Base-by-base conservation (phyloP, 2,888 invertebrate species). In the Corbicula japonica region DNA sequence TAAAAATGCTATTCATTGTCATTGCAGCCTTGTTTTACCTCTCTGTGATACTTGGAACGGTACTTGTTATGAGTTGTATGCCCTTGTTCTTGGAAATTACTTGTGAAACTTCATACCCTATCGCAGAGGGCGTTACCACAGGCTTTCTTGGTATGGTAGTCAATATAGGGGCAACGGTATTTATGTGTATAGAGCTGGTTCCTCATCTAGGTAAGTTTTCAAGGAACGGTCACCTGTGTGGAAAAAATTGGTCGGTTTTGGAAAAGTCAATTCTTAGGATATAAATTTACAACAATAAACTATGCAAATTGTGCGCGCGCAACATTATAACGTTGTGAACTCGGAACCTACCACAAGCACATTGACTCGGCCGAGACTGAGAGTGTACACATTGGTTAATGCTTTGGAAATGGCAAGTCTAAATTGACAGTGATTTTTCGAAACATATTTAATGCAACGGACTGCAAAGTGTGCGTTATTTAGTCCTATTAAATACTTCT, bases 31-130 rank as follows among this genome's bases (percentile, higher is more conserved):
- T 46, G n/a, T 23, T 83, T 21, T 83, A 77, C 62, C 28, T 63
- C 0, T 61, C 80, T 4, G 61, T 65, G 8, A 80, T 83, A 3
- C 4, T 70, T 12, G 61, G 70, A 10, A 44, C 61, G 12, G 32
- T 69, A 28, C 69, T 71, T 50, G 50, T 80, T 23, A 58, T 54
- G 28, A 38, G 71, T 15, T 61, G 65, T 56, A 58, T 38, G 2
- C 84, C 84, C 12, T 44, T 82, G 44, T 84, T 82, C 60, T 35
- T 76, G 12, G 84, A 84, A 38, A 75, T 81, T 8, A 65, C 73
- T 5, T 84, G 84, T 61, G 84, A 84, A 38, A 62, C 68, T 18
- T 60, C 82, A 10, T 82, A 84, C 62, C 84, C 84, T 5, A 63
- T 77, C n/a, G 73, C 75, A 30, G 84, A 84, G 26, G 81, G 79